Conservation (phyloP, 1,140 invertebrate species). For the Antheraea pernyi region DNA sequence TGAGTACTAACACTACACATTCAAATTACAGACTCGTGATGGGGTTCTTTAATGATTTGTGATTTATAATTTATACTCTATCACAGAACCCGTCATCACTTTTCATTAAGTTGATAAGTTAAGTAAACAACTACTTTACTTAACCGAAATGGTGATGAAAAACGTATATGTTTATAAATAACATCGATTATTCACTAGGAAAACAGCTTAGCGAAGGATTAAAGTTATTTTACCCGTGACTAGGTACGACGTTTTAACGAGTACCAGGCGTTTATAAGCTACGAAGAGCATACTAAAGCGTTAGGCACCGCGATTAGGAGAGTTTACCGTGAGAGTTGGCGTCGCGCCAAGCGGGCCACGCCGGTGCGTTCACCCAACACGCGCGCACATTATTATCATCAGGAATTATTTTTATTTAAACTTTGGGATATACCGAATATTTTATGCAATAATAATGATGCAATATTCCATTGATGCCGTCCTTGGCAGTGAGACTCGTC, state of each 20-base stretch:
- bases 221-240: slow-evolving; percentile 1
- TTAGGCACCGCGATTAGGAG: slow-evolving; percentile 57
- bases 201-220: slow-evolving; percentile 17
- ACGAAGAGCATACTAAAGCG: slow-evolving; percentile 54
- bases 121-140: neutral
- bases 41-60: too few relatives aligned
- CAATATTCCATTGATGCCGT: slow-evolving; percentile 11
- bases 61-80: neutral
- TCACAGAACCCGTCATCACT: neutral
- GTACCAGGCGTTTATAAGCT: slow-evolving; percentile 63
- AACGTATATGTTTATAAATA: neutral
- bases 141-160: neutral
- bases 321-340: slow-evolving; percentile 67
- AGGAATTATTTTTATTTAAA: slow-evolving; percentile 43
- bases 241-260: slow-evolving; percentile 47
- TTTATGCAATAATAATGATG: slow-evolving; percentile 12
- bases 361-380: slow-evolving; percentile 61
- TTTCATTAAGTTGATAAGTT: neutral
- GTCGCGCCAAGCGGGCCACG: slow-evolving; percentile 61
- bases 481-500: slow-evolving; percentile 6
- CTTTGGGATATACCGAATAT: slow-evolving; percentile 32
- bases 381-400: slow-evolving; percentile 55
- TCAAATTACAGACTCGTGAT: too few relatives aligned
- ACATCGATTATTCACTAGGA: slow-evolving; percentile 22
- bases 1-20: too few relatives aligned